Evolutionary conservation across 2,797 vertebrate species (phyloP), one percentile per base, ranked within the genome.

Genomic region (Macroramphosus scolopax): DNA sequence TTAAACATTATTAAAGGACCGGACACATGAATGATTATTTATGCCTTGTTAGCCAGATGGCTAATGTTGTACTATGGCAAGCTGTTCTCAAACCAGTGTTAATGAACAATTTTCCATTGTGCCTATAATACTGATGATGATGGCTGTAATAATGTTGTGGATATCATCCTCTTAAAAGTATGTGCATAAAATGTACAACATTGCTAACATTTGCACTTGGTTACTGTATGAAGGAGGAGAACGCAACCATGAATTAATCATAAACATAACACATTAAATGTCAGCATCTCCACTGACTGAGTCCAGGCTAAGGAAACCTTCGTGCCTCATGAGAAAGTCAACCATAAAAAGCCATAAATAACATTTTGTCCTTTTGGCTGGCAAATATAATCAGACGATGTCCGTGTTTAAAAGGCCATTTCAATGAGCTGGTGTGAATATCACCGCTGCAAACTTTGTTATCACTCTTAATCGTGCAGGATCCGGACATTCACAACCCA

Each of bases 351-450:
- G 41, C 49, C 60, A 72, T 80, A 78, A 82, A 84, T 82, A 79
- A 83, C 35, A 65, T 25, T 42, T 32, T 82, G 77, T 79, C 75
- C 78, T 79, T 82, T 83, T 70, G 64, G 53, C 58, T 66, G 67
- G 73, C 68, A 80, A 81, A 81, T 70, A 65, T 74, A 86, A 87
- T 81, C 78, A 88, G 62, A 75, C 51, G 63, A 61, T 64, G 62
- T 63, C 63, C 63, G 45, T 64, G 44, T 80, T 85, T 72, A 58
- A 82, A 80, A 78, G 68, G 72, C 68, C 62, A 73, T 67, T 67
- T 69, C 55, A 64, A 31, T 70, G 53, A 77, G 64, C 13, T 25
- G 45, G 45, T 72, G 68, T 72, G 51, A 77, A 75, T 68, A 72
- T 50, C 64, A 72, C 52, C 67, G 53, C 35, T 40, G 60, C 37